Conservation (phyloP, 2,888 invertebrate genomes). For the Serripes groenlandicus region DNA sequence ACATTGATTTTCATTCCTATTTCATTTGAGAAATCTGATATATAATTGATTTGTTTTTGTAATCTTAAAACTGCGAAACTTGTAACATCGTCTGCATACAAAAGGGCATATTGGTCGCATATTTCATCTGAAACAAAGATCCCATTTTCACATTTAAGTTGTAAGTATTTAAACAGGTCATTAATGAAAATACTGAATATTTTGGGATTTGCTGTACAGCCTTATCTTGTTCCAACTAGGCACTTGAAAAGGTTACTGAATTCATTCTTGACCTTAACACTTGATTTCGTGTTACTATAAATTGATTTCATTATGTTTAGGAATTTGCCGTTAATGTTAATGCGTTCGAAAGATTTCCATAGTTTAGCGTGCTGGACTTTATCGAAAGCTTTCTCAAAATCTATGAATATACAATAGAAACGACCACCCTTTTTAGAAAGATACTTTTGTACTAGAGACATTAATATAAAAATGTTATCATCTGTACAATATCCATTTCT, state of each 20-base stretch:
- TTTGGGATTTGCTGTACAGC: conserved; percentile 2
- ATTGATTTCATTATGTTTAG: conserved; percentile 14
- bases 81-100: conserved; percentile 19
- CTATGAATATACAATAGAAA: conserved; percentile 37
- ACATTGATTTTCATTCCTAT: conserved; percentile 23
- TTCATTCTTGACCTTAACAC: background rate
- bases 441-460: conserved; percentile 40
- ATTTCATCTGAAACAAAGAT: conserved; percentile 17
- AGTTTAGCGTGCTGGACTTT: conserved; percentile 22
- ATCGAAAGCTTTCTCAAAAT: conserved; percentile 44
- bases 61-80: conserved; percentile 2
- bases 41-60: conserved; percentile 17
- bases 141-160: conserved; percentile 3
- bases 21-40: conserved; percentile 4
- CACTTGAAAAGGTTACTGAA: background rate
- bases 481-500: conserved; percentile 29
- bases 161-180: conserved; percentile 20
- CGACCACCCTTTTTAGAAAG: conserved; percentile 29
- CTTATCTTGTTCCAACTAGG: conserved; percentile 20
- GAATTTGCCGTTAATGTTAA: conserved; percentile 15
- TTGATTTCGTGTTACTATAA: conserved; percentile 5
- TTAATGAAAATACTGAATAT: conserved; percentile 18
- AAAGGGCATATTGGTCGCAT: background rate
- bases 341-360: conserved; percentile 17
- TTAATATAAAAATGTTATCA: conserved; percentile 45